Evolutionary conservation across 2,113 vertebrate species (phyloP), one percentile per base, ranked within the genome.

Genomic region (Gallinago paraguaiae): DNA sequence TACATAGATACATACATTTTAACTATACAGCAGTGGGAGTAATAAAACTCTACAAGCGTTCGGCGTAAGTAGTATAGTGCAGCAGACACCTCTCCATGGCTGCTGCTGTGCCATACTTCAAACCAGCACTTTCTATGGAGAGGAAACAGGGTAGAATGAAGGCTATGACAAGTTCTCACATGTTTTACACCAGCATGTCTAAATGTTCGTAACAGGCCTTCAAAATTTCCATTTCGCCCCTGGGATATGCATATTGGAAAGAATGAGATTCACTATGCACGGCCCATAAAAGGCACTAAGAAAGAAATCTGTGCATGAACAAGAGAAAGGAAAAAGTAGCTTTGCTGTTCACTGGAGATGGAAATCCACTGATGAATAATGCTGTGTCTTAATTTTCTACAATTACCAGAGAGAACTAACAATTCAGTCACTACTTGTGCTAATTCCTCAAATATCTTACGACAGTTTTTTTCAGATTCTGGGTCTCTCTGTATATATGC

Each of bases 131-230:
- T 91, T 22, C 39, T 56, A 46, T 6, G 28, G 28, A 57, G n/a
- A 75, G 41, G 27, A 78, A 31, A 46, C 3, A n/a, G 13, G 14
- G 59, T 39, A 83, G 39, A 89, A 81, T n/a, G 30, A 56, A 64
- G 79, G 19, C 53, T 63, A 4, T 16, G 18, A 75, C 60, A 31
- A 86, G 27, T 39, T 77, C 24, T 67, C 33, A 48, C 4, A 30
- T 71, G 39, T 67, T 89, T 92, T 43, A 67, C 13, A 64, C 16
- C 61, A 83, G 14, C 30, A 27, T 3, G 5, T 25, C 54, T 53
- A 54, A 67, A 16, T 50, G 27, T 69, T 81, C 2, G 0, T n/a
- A 70, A 25, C 7, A 75, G 0, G 0, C 10, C 11, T 77, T 74
- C 3, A 4, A 18, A 74, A 70, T 78, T 95, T 75, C 51, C 43